These are phyloP conservation scores for Cacoxenus indagator DNA, from an alignment of 2,888 invertebrate species.

Conservation along the genomic window DNA sequence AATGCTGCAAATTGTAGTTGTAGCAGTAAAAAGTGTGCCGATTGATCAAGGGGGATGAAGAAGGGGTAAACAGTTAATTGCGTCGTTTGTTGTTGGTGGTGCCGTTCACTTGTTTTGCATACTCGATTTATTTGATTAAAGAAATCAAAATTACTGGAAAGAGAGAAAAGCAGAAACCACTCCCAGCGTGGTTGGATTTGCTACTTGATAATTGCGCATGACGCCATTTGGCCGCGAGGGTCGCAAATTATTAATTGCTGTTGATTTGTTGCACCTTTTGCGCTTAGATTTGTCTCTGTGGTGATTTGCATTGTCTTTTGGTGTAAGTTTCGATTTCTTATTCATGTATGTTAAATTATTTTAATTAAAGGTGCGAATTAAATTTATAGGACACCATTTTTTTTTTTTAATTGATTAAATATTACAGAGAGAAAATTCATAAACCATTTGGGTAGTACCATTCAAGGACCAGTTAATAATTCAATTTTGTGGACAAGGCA, in stretches of 20 bases:
- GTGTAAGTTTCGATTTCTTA: not conserved
- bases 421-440: no score
- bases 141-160: constrained; percentile 30
- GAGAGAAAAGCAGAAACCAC: not conserved
- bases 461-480: no score
- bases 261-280: constrained; percentile 57
- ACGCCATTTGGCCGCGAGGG: constrained; percentile 52
- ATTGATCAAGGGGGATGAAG: not conserved
- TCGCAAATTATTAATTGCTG: constrained; percentile 61
- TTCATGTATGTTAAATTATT: no score
- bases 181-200: not conserved
- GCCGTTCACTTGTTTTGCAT: constrained; percentile 52
- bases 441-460: no score
- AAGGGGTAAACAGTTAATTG: constrained; percentile 62
- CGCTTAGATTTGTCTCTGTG: not conserved
- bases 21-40: no score
- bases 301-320: not conserved
- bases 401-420: no score
- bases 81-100: constrained; percentile 34
- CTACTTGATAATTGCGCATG: constrained; percentile 48
- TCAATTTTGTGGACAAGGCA: no score
- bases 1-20: no score
- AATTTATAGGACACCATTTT: no score
- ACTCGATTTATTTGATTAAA: constrained; percentile 63
- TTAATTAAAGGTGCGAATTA: no score